Evolutionary conservation across 2,888 invertebrate genomes (phyloP), one percentile per base, ranked within the genome.

Genomic region (Epinotia demarniana): DNA sequence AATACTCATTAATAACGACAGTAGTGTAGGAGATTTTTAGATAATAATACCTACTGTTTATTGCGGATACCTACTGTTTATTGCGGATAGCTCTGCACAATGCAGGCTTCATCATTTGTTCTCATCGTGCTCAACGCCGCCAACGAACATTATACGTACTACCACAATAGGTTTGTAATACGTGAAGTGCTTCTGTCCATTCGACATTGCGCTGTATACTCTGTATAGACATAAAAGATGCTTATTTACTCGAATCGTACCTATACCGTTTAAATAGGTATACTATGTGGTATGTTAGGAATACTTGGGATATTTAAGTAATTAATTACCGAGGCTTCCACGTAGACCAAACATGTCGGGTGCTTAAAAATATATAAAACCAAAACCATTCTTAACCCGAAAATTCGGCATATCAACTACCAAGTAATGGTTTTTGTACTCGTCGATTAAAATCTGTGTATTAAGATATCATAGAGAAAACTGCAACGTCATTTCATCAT

Each of bases 21-120:
- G 19, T 13, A 63, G 18, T 13, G 43, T 4, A 69, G 60, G 16
- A 13, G 46, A 49, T 53, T 39, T 39, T 33, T 60, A 61, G 70
- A 49, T 49, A 61, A 63, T 63, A 57, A 69, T 60, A 69, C 64
- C 61, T 49, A 67, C 73, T 74, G 70, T 74, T 62, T 70, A 78
- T 78, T 77, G 75, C 78, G 77, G 81, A 81, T 81, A 80, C 80
- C 79, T 80, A 67, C 73, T 74, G 70, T 74, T 62, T 70, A 78
- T 78, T 77, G 75, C 78, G 77, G 81, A 81, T 81, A 80, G 80
- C 79, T 80, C 79, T 79, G 80, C 71, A 88, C 89, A 89, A 89
- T 88, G 85, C 84, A 79, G 80, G 81, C 82, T 81, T 86, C 85
- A 84, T 88, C 86, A 86, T 87, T 87, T 86, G 86, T 83, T 82